Evolutionary conservation across 2,888 invertebrate species (phyloP).

Genomic region (Apodemia mormo): DNA sequence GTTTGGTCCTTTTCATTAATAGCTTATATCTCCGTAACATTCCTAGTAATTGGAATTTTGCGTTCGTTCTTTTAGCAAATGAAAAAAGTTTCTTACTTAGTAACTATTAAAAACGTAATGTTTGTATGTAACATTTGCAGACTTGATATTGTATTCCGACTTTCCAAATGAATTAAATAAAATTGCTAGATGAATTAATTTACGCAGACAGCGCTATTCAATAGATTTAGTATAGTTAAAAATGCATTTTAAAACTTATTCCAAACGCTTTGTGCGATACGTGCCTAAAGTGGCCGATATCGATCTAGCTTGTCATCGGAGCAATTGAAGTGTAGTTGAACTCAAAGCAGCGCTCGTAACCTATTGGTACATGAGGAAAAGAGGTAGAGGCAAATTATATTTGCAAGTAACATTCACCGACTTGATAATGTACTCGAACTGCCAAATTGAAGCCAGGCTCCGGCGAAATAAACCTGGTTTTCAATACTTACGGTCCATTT

Average conservation of each 20-base stretch:
- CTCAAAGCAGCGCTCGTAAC: background rate
- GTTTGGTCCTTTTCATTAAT: too few relatives aligned
- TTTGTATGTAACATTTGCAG: too few relatives aligned
- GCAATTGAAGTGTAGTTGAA: constrained; percentile 12
- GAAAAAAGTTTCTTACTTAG: too few relatives aligned
- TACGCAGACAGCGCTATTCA: background rate
- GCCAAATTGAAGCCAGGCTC: constrained; percentile 70
- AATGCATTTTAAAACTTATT: background rate
- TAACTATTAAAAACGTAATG: too few relatives aligned
- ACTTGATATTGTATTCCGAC: too few relatives aligned
- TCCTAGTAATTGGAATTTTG: too few relatives aligned
- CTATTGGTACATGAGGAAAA: constrained; percentile 38
- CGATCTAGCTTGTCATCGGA: constrained; percentile 7
- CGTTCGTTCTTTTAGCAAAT: too few relatives aligned
- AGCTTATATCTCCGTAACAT: too few relatives aligned
- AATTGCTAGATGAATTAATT: too few relatives aligned
- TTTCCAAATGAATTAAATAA: too few relatives aligned
- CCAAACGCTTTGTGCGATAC: background rate
- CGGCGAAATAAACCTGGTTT: constrained; percentile 58
- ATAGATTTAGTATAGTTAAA: background rate
- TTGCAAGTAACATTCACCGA: constrained; percentile 59
- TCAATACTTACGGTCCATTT: constrained; percentile 52
- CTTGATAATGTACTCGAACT: constrained; percentile 55
- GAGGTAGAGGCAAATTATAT: constrained; percentile 68
- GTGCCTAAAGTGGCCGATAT: background rate